Conservation (phyloP, 2,888 invertebrate genomes). For the Apoderus coryli region DNA sequence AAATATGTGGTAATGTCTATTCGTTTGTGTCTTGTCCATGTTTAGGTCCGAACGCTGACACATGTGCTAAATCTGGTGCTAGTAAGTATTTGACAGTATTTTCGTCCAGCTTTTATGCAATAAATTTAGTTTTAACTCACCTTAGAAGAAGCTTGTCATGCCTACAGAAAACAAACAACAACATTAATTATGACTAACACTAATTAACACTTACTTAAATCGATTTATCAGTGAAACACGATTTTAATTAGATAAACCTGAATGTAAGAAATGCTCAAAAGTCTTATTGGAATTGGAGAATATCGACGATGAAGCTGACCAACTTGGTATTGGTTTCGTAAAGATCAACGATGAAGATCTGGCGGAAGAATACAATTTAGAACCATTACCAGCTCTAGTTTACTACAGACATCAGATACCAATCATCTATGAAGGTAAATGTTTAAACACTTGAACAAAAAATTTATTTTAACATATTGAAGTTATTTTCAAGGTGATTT, state of each 20-base stretch:
- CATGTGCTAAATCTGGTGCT: conserved; percentile 40
- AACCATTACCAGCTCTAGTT: conserved; percentile 73
- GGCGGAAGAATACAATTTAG: conserved; percentile 86
- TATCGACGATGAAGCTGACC: conserved; percentile 89
- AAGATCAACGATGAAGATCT: conserved; percentile 85
- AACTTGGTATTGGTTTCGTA: conserved; percentile 85
- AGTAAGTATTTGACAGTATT: conserved; percentile 47
- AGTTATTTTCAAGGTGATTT: conserved; percentile 65
- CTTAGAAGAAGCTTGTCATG: conserved; percentile 1
- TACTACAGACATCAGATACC: conserved; percentile 91
- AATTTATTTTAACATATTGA: neutral
- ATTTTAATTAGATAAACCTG: conserved; percentile 88
- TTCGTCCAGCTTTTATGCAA: too few species aligned
- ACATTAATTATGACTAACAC: neutral
- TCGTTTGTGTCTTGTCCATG: too few species aligned
- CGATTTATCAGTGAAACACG: too few species aligned
- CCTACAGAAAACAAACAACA: conserved; percentile 2
- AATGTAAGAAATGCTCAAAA: conserved; percentile 84
- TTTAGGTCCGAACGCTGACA: conserved; percentile 43
- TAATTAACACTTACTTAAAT: conserved; percentile 4
- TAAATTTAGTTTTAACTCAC: neutral
- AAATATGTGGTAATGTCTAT: too few species aligned
- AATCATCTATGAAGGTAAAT: conserved; percentile 81
- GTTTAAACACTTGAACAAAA: conserved; percentile 1
- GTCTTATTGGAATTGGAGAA: conserved; percentile 84